Evolutionary conservation across 2,888 invertebrate species (phyloP), one percentile per base, ranked within the genome.

Genomic region (Linnaemya tessellans): DNA sequence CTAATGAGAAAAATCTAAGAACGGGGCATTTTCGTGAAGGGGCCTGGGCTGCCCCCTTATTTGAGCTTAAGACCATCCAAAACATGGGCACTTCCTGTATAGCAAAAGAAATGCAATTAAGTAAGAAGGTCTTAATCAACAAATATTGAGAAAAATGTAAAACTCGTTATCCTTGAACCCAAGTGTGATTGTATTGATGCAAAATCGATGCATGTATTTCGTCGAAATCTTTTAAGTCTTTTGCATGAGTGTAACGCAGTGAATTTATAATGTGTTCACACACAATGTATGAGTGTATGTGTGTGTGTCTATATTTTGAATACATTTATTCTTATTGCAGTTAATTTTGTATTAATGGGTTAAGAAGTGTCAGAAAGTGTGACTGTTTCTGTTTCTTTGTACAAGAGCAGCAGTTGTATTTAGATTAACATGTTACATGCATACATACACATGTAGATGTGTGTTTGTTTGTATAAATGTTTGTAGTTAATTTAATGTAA

Each of bases 401-500:
- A 67, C 77, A n/a, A n/a, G n/a, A n/a, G n/a, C n/a, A 73, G 41
- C 73, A 67, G 67, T 78, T 84, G 62, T 70, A 22, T 38, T 62
- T 15, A 41, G 11, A 22, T 46, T 51, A 38, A 64, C 54, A 56
- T 46, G 60, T 49, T 22, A 22, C 51, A 49, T 30, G n/a, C 30
- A n/a, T 64, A 70, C 64, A 38, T 68, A 38, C 25, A 25, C 25
- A 22, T 38, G 5, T 35, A 46, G 4, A 22, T 49, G 25, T 73
- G 15, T 62, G 9, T 67, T 51, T 49, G 49, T 67, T 15, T 62
- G 51, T 54, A 20, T 41, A 22, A 20, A 35, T 62, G 64, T 68
- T 18, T 64, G 51, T 77, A 84, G 78, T 86, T 83, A 87, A 87
- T 86, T 87, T 86, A 87, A 87, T 87, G 84, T 78, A 86, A 87